Base-by-base conservation (phyloP, 2,113 vertebrate genomes). In the Otocyon megalotis region DNA sequence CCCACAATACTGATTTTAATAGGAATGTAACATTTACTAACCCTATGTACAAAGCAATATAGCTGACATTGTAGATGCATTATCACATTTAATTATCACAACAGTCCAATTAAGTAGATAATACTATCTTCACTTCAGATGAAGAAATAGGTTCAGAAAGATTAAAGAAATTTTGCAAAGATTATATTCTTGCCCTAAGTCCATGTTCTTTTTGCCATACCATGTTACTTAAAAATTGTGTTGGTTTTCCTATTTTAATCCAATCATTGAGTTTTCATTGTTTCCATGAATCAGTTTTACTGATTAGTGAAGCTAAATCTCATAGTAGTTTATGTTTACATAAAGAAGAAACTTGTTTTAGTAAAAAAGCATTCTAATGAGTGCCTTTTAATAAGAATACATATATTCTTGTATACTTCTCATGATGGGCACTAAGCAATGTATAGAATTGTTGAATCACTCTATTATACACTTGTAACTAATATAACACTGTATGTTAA, bases 71-170 rank as follows among this genome's bases (percentile, higher is more conserved):
- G 92, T 53, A 96, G 12, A 93, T 79, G 15, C 3, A 92, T 54
- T 81, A 54, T 58, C 30, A 87, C 8, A 90, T 19, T 69, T 87
- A 94, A 83, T 80, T 85, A 80, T n/a, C 72, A 95, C 26, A 94
- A 88, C 24, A 94, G 82, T 56, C 24, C 37, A 83, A 76, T 89
- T 2, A 91, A 86, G 13, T 53, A 96, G 14, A 35, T 89, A 85
- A 91, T 85, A 62, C 3, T 60, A 62, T 71, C 58, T 93, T 93
- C 32, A 71, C 28, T 76, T 80, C 54, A 85, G 72, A 74, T 85
- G 22, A 97, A 85, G 90, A 86, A 92, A 43, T 94, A 58, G 53
- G 32, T 3, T 95, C 37, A 80, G 56, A 74, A 97, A 91, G 83
- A 76, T 58, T 54, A 92, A 92, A 35, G 77, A 30, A 83, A 74